A percentile compares a stretch with the other conserved stretches of the same genome.
These are phyloP conservation scores for Macrotus californicus DNA, from an alignment of 2,113 vertebrate genomes.

Conservation along the genomic window DNA sequence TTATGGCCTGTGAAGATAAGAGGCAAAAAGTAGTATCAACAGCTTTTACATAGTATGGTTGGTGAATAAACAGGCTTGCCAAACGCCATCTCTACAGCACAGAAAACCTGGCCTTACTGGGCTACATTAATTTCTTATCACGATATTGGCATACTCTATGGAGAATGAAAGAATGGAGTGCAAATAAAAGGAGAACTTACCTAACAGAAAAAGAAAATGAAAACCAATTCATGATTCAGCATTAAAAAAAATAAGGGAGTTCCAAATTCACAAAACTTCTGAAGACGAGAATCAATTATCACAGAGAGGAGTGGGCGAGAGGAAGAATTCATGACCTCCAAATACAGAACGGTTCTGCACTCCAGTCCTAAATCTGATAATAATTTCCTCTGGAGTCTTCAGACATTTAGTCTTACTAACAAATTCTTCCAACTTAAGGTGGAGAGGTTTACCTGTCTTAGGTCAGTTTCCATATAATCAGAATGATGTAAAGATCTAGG, in stretches of 20 bases:
- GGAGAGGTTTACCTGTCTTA: background rate
- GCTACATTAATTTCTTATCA: background rate
- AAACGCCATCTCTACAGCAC: background rate
- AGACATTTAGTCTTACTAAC: background rate
- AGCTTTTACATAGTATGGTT: background rate
- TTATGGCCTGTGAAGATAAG: constrained; percentile 77
- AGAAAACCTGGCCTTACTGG: background rate
- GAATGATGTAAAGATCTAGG: background rate
- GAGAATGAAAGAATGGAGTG: background rate
- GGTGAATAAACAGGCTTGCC: background rate
- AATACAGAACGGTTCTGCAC: background rate
- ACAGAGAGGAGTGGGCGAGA: background rate
- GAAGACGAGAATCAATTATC: background rate
- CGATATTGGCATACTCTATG: background rate
- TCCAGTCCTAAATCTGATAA: background rate
- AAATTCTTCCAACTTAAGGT: background rate
- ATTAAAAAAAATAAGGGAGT: background rate
- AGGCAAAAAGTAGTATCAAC: constrained; percentile 17
- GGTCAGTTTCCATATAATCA: background rate
- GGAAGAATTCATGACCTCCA: background rate
- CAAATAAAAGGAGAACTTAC: background rate
- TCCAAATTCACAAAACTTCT: background rate
- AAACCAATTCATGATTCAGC: background rate
- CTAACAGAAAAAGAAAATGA: background rate
- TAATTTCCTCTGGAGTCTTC: background rate